A percentile compares a stretch with the other conserved stretches of the same genome.
Evolutionary conservation across 37 sponge, comb jelly and placozoan species (phyloP).

Genomic region (Cladorhizidae sp.): DNA sequence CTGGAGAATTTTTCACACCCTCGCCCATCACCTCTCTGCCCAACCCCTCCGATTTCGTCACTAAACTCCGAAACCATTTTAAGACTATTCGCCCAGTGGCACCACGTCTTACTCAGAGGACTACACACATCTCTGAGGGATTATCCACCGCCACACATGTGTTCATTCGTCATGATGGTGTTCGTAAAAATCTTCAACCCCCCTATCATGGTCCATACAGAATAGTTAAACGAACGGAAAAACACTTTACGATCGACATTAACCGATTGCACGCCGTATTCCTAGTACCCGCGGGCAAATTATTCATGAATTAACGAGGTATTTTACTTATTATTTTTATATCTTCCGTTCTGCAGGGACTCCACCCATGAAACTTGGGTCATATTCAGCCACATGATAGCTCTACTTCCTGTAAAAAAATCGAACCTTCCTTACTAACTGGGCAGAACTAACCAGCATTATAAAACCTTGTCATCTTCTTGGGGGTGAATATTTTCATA

Average conservation of each 20-base stretch:
- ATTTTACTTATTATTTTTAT: too few species aligned
- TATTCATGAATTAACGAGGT: too few species aligned
- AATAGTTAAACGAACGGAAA: conserved; percentile 43
- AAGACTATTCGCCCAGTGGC: conserved; percentile 18
- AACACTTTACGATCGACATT: conserved; percentile 60
- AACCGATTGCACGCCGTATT: too few species aligned
- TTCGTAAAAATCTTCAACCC: conserved; percentile 57
- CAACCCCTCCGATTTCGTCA: conserved; percentile 32
- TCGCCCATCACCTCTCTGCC: conserved; percentile 23
- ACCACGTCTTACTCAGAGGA: conserved; percentile 23
- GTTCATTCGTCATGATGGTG: conserved; percentile 60
- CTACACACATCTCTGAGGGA: conserved; percentile 9
- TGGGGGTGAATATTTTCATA: too few species aligned
- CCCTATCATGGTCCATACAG: conserved; percentile 69
- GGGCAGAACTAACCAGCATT: too few species aligned
- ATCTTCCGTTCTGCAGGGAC: too few species aligned
- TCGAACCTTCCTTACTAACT: too few species aligned
- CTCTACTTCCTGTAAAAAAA: too few species aligned
- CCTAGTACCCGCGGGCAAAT: too few species aligned
- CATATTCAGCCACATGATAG: too few species aligned
- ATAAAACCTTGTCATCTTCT: too few species aligned
- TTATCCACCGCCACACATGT: conserved; percentile 63
- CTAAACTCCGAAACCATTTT: conserved; percentile 40
- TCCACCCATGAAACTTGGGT: too few species aligned
- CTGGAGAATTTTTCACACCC: conserved; percentile 67